These are phyloP conservation scores for Calephelis nemesis DNA, from an alignment of 1,140 invertebrate genomes.

Conservation along the genomic window DNA sequence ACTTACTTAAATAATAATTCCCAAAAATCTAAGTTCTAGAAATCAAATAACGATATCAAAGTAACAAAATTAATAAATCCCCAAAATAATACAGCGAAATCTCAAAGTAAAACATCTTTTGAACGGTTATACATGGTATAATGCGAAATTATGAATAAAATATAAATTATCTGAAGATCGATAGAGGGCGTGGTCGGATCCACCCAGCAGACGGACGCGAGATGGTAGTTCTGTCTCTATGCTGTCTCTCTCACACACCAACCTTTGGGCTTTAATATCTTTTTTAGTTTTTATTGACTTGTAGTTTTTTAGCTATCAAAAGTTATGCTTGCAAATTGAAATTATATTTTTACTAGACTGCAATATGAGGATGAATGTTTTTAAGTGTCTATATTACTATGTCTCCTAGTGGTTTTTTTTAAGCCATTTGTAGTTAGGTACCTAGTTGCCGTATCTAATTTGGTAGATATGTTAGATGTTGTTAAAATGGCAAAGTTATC, in stretches of 20 bases:
- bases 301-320: too few relatives aligned
- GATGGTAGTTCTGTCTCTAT: slow-evolving; percentile 24
- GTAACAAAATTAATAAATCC: background rate
- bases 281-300: too few relatives aligned
- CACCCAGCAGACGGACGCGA: slow-evolving; percentile 29
- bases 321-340: too few relatives aligned
- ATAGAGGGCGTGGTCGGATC: slow-evolving; percentile 41
- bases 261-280: slow-evolving; percentile 13
- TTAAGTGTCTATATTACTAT: too few relatives aligned
- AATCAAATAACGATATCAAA: background rate
- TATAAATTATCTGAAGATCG: slow-evolving; percentile 61
- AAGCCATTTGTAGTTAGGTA: too few relatives aligned
- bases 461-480: too few relatives aligned
- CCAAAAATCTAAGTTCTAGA: background rate
- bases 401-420: too few relatives aligned
- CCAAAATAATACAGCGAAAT: background rate
- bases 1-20: too few relatives aligned
- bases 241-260: slow-evolving; percentile 20
- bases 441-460: too few relatives aligned
- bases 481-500: too few relatives aligned
- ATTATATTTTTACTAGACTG: too few relatives aligned
- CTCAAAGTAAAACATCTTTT: slow-evolving; percentile 24
- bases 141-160: slow-evolving; percentile 62
- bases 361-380: too few relatives aligned
- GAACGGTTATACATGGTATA: slow-evolving; percentile 31